Evolutionary conservation across 2,797 vertebrate genomes (phyloP).

Genomic region (Amniataba percoides): DNA sequence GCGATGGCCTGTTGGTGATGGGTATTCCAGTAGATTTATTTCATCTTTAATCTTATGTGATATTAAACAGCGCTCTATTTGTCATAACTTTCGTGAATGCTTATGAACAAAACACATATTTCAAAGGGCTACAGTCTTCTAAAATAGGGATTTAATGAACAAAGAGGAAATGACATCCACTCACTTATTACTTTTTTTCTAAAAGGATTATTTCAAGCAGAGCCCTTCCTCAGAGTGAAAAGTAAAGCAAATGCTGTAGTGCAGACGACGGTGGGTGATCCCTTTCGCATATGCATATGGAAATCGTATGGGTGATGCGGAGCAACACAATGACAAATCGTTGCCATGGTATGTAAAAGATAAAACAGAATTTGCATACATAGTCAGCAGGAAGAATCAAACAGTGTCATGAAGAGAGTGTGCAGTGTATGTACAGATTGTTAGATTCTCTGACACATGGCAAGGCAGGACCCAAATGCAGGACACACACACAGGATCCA

Average conservation of each 20-base stretch:
- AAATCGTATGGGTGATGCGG: neutral
- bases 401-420: neutral
- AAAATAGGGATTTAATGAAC: neutral
- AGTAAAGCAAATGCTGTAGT: neutral
- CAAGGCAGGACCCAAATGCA: too few species aligned
- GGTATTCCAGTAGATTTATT: constrained; percentile 9
- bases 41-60: constrained; percentile 15
- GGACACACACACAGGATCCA: too few species aligned
- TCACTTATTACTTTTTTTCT: neutral
- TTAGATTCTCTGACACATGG: too few species aligned
- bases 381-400: neutral
- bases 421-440: neutral
- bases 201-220: constrained; percentile 1
- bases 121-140: neutral
- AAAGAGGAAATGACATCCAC: neutral
- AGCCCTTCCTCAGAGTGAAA: neutral
- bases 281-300: neutral
- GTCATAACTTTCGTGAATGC: neutral
- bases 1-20: constrained; percentile 7
- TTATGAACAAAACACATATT: neutral
- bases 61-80: neutral
- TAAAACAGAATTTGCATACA: neutral
- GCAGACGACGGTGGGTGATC: neutral
- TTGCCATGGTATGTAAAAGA: neutral
- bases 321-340: neutral